Percentiles rank a stretch among this genome's conserved stretches.
These are phyloP conservation scores for Neodiprion fabricii DNA, from an alignment of 1,140 invertebrate genomes.

Conservation along the genomic window DNA sequence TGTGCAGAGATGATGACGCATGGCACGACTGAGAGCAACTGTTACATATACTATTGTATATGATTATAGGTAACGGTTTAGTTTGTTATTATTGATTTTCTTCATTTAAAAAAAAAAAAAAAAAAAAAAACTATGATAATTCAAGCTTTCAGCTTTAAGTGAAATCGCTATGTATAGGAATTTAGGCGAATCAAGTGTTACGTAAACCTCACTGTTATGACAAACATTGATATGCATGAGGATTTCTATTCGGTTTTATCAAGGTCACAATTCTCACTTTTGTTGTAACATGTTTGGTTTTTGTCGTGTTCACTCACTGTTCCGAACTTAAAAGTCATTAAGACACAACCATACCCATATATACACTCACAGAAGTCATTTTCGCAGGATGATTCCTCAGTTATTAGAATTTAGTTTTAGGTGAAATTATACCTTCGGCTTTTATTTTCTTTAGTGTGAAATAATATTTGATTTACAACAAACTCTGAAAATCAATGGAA, in stretches of 20 bases:
- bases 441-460: too few species aligned
- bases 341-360: too few species aligned
- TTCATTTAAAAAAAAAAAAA: neutral
- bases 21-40: conserved; percentile 57
- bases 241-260: conserved; percentile 17
- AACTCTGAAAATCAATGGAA: too few species aligned
- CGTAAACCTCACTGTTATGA: conserved; percentile 11
- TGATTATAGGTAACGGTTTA: conserved; percentile 47
- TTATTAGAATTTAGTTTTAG: too few species aligned
- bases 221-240: conserved; percentile 15
- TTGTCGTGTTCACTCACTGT: neutral
- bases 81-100: conserved; percentile 39
- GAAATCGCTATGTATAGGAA: conserved; percentile 35
- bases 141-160: conserved; percentile 51
- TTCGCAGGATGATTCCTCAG: too few species aligned
- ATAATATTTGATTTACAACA: too few species aligned
- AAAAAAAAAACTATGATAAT: conserved; percentile 45
- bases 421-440: too few species aligned
- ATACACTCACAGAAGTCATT: too few species aligned
- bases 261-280: conserved; percentile 9
- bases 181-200: conserved; percentile 27
- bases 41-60: conserved; percentile 63
- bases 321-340: neutral
- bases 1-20: conserved; percentile 34
- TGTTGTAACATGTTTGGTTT: conserved; percentile 16